Conservation (phyloP, 2,797 vertebrate species). For the Pipistrellus kuhlii region DNA sequence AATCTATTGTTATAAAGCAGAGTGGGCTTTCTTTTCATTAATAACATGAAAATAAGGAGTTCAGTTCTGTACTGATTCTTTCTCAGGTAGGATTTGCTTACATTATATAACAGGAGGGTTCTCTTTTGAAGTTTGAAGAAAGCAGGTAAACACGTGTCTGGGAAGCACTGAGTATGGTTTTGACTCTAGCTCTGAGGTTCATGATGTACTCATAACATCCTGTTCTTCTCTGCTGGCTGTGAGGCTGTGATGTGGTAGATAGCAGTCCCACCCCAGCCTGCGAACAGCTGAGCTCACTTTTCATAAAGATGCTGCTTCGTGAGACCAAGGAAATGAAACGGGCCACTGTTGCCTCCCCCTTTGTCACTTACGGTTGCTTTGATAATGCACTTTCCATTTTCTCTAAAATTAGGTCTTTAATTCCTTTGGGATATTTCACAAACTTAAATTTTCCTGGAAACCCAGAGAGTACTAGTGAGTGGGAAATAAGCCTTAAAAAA, state of each 20-base stretch:
- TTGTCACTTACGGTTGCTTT: neutral
- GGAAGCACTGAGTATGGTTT: conserved; percentile 72
- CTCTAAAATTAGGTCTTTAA: conserved; percentile 35
- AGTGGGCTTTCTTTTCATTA: conserved; percentile 21
- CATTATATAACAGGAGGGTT: conserved; percentile 54
- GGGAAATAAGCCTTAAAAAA: neutral
- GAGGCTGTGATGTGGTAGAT: conserved; percentile 77
- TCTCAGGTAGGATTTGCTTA: conserved; percentile 64
- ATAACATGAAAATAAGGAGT: conserved; percentile 42
- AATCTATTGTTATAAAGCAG: neutral
- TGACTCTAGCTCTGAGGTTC: conserved; percentile 81
- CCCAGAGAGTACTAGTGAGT: neutral
- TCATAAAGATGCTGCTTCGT: neutral
- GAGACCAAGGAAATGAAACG: conserved; percentile 20
- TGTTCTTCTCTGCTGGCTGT: conserved; percentile 69
- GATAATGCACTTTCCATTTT: neutral
- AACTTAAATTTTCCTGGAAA: conserved; percentile 42
- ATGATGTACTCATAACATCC: conserved; percentile 85
- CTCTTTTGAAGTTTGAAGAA: conserved; percentile 67
- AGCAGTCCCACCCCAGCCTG: conserved; percentile 32
- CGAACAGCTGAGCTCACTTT: conserved; percentile 50
- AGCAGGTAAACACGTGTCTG: conserved; percentile 75
- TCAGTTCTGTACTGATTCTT: neutral
- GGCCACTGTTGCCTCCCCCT: neutral
- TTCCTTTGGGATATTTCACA: conserved; percentile 6